Percentiles rank a stretch among this genome's conserved stretches.
phyloP scores from a whole-genome alignment of 2,888 invertebrate species.

The Hypselothyrea guttata region DNA sequence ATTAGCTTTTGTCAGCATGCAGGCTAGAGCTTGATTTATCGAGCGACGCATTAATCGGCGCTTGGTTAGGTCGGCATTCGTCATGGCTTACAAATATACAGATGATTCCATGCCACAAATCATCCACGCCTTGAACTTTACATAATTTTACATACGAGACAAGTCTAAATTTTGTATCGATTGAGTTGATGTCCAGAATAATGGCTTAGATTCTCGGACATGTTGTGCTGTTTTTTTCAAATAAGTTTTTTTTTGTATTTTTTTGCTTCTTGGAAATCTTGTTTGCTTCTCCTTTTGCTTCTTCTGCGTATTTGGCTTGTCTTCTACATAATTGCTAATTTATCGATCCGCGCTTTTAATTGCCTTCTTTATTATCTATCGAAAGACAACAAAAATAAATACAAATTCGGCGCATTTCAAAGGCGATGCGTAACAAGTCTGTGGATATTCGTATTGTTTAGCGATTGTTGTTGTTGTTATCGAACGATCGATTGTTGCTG shows the following conservation, averaged over 20 bases:
- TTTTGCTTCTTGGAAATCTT: constrained; percentile 49
- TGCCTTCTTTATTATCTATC: constrained; percentile 50
- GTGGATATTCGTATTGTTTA: constrained; percentile 14
- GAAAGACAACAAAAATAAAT: constrained; percentile 18
- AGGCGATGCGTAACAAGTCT: constrained; percentile 49
- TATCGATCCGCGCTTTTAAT: constrained; percentile 58
- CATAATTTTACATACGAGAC: constrained; percentile 36
- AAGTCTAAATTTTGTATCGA: neutral
- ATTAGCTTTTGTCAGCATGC: neutral
- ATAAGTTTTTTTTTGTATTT: neutral
- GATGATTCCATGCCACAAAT: constrained; percentile 47
- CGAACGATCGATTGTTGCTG: constrained; percentile 10
- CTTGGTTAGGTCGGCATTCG: constrained; percentile 21
- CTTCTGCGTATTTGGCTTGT: constrained; percentile 16
- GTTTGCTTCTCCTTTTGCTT: constrained; percentile 22
- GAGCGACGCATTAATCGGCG: constrained; percentile 13
- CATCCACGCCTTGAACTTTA: constrained; percentile 36
- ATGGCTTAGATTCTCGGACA: neutral
- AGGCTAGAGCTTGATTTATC: too few species aligned
- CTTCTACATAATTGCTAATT: constrained; percentile 67
- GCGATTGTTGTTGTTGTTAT: constrained; percentile 19
- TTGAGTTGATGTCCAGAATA: constrained; percentile 1
- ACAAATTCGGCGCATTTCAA: constrained; percentile 45
- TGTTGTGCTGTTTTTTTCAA: neutral
- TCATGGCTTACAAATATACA: constrained; percentile 38